phyloP scores from a whole-genome alignment of 2,797 vertebrate species.

The Erethizon dorsatum region DNA sequence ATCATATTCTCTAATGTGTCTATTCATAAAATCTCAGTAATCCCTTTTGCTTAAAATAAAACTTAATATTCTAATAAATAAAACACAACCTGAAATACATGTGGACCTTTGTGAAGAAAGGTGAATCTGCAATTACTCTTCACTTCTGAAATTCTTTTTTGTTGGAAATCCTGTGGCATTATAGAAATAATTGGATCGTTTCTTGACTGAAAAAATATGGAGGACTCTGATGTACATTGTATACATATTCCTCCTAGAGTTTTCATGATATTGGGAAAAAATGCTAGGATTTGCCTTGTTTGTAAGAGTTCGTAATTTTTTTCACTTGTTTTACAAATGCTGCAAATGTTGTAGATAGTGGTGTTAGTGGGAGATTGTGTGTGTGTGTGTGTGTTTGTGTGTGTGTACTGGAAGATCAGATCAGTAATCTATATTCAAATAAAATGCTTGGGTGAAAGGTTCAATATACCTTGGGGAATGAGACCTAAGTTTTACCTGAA shows the following conservation, averaged over 20 bases:
- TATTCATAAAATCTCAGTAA: slow-evolving; percentile 36
- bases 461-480: not conserved
- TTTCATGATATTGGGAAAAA: not conserved
- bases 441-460: slow-evolving; percentile 26
- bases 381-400: not conserved
- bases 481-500: slow-evolving; percentile 53
- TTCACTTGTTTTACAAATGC: not conserved
- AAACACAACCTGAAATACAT: not conserved
- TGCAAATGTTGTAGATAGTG: not conserved
- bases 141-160: not conserved
- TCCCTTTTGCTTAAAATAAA: slow-evolving; percentile 38
- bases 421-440: not conserved
- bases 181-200: not conserved
- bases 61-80: not conserved
- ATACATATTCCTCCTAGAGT: not conserved
- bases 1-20: not conserved
- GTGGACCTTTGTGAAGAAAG: not conserved
- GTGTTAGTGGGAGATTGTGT: not conserved
- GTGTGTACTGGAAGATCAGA: not conserved
- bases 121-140: not conserved
- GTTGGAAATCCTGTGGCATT: not conserved
- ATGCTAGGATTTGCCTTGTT: not conserved
- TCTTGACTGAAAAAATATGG: not conserved
- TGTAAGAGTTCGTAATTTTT: slow-evolving; percentile 3
- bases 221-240: fast-evolving